Conservation (phyloP, 2,888 invertebrate species). For the Cylloceria caligata region DNA sequence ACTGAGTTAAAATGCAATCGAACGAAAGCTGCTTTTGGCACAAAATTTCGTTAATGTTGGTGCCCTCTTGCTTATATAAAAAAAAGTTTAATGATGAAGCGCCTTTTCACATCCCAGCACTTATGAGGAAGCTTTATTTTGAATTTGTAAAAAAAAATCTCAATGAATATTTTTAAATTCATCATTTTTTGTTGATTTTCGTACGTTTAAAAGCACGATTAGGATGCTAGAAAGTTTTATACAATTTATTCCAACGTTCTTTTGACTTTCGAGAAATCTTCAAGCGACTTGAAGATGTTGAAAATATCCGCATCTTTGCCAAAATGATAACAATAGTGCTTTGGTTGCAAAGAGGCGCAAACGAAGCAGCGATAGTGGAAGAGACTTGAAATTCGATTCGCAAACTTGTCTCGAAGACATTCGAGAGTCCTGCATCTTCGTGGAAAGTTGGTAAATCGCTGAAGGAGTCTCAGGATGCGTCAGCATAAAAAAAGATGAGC, state of each 20-base stretch:
- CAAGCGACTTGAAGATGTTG: not conserved
- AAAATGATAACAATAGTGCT: conserved; percentile 22
- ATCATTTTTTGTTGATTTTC: too few species aligned
- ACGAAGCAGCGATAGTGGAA: conserved; percentile 48
- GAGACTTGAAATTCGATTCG: conserved; percentile 66
- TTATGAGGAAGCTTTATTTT: too few species aligned
- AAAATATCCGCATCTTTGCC: not conserved
- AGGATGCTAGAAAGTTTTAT: too few species aligned
- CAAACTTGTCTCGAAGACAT: conserved; percentile 58
- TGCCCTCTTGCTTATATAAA: too few species aligned
- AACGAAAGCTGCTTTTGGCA: too few species aligned
- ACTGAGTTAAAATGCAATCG: too few species aligned
- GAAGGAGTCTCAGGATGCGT: conserved; percentile 39
- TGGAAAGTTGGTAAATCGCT: conserved; percentile 61
- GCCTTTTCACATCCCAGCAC: too few species aligned
- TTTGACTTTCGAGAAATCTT: not conserved
- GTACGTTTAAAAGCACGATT: too few species aligned
- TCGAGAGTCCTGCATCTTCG: conserved; percentile 43
- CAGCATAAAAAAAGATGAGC: conserved; percentile 25
- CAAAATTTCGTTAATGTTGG: too few species aligned
- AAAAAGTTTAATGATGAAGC: too few species aligned
- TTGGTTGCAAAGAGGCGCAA: conserved; percentile 33
- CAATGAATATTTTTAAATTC: too few species aligned
- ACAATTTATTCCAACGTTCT: not conserved
- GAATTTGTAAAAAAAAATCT: too few species aligned